A percentile compares a stretch with the other conserved stretches of the same genome.
phyloP scores from a whole-genome alignment of 2,113 vertebrate genomes.

The Phalacrocorax brasilianus region DNA sequence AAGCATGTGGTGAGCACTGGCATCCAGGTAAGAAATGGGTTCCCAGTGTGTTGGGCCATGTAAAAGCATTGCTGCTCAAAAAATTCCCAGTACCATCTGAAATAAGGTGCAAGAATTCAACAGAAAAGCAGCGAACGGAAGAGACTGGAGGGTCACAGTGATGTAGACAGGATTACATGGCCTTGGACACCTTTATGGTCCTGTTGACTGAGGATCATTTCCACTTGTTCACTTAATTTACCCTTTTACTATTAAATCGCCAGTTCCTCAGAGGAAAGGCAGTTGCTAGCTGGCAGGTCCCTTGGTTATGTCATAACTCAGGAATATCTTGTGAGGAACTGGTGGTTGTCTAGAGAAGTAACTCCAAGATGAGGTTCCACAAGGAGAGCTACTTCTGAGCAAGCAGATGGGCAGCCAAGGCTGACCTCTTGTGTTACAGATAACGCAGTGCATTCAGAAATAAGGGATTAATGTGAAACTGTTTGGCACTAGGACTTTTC shows the following conservation, averaged over 20 bases:
- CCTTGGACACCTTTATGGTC: not conserved
- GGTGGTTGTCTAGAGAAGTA: not conserved
- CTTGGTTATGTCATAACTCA: not conserved
- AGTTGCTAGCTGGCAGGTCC: not conserved
- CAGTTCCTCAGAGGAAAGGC: not conserved
- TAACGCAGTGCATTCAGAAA: not conserved
- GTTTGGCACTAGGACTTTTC: not conserved
- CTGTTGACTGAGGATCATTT: not conserved
- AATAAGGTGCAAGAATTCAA: not conserved
- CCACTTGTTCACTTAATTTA: not conserved
- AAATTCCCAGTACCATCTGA: not conserved
- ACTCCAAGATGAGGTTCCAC: not conserved
- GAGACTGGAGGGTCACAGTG: fast-evolving
- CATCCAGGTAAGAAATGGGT: not conserved
- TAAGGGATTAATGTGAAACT: not conserved
- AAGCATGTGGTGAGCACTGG: not conserved
- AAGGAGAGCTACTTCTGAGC: not conserved
- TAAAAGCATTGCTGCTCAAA: not conserved
- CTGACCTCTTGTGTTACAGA: not conserved
- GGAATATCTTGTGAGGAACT: not conserved
- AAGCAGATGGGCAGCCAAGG: not conserved
- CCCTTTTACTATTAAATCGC: not conserved
- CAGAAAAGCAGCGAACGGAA: not conserved
- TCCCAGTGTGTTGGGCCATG: not conserved
- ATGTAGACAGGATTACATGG: not conserved